These are phyloP conservation scores for Halichoeres trimaculatus DNA, from an alignment of 2,113 vertebrate genomes.

Conservation along the genomic window DNA sequence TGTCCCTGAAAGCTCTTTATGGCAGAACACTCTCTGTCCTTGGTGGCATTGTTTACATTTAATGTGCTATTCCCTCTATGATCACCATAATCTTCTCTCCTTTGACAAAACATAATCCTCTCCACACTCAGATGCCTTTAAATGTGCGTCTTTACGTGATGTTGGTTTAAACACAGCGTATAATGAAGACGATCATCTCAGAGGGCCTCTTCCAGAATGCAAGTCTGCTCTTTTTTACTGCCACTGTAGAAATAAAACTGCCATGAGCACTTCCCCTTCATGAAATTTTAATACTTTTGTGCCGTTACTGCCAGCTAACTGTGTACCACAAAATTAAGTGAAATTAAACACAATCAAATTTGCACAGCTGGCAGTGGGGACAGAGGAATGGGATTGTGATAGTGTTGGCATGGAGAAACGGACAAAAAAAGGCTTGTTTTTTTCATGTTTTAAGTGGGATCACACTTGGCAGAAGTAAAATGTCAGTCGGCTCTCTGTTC, in stretches of 20 bases:
- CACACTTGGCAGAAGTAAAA: slow-evolving; percentile 7
- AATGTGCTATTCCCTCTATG: slow-evolving; percentile 12
- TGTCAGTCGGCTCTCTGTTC: slow-evolving; percentile 9
- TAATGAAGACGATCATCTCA: slow-evolving; percentile 49
- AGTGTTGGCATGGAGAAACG: slow-evolving; percentile 25
- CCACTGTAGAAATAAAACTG: slow-evolving; percentile 42
- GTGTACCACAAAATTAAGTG: slow-evolving; percentile 51
- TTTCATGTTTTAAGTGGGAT: slow-evolving; percentile 41
- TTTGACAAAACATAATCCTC: slow-evolving; percentile 16
- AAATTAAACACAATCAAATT: slow-evolving; percentile 53
- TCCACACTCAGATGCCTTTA: slow-evolving; percentile 22
- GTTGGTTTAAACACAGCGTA: slow-evolving; percentile 46
- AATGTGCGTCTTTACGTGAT: not conserved
- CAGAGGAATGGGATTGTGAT: slow-evolving; percentile 38
- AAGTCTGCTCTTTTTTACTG: slow-evolving; percentile 44
- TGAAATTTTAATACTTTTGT: slow-evolving; percentile 52
- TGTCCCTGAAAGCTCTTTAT: slow-evolving; percentile 5
- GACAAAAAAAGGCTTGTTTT: slow-evolving; percentile 22
- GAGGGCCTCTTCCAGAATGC: slow-evolving; percentile 36
- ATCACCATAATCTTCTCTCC: slow-evolving; percentile 1
- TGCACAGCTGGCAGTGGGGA: slow-evolving; percentile 44
- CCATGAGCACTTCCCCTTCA: slow-evolving; percentile 33
- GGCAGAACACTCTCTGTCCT: not conserved
- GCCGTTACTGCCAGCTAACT: slow-evolving; percentile 60
- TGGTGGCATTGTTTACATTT: slow-evolving; percentile 3